A percentile compares a stretch with the other conserved stretches of the same genome.
These are phyloP conservation scores for Phortica magna DNA, from an alignment of 2,888 invertebrate genomes.

Conservation along the genomic window DNA sequence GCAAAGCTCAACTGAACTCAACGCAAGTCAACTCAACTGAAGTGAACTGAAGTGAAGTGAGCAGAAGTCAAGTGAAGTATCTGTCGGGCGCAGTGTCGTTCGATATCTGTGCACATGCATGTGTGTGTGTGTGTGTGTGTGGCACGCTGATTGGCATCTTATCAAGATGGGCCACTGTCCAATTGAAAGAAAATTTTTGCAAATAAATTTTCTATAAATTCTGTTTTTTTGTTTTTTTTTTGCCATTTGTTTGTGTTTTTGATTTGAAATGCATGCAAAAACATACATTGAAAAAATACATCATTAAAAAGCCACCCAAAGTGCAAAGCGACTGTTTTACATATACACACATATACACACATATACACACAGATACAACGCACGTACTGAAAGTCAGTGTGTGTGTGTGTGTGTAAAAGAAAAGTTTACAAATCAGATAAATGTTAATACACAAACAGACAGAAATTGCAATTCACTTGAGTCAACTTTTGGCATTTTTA, in stretches of 20 bases:
- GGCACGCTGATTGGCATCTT: conserved; percentile 76
- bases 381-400: not conserved
- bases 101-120: not conserved
- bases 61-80: conserved; percentile 34
- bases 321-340: conserved; percentile 31
- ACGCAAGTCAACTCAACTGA: conserved; percentile 72
- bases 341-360: not conserved
- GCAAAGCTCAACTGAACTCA: conserved; percentile 56
- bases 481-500: conserved; percentile 25
- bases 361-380: not conserved
- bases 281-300: conserved; percentile 16
- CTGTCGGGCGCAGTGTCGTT: not conserved
- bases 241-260: not conserved
- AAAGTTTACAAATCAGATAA: conserved; percentile 65
- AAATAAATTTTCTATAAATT: conserved; percentile 62
- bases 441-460: conserved; percentile 8
- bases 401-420: not conserved
- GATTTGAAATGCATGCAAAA: conserved; percentile 21
- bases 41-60: conserved; percentile 71
- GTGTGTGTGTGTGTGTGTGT: not conserved
- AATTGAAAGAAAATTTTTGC: conserved; percentile 74
- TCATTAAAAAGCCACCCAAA: conserved; percentile 56
- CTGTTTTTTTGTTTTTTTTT: not conserved
- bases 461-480: not conserved
- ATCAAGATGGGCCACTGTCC: conserved; percentile 78